A percentile compares a stretch with the other conserved stretches of the same genome.
phyloP scores from a whole-genome alignment of 2,113 vertebrate genomes.

The Caracal caracal region DNA sequence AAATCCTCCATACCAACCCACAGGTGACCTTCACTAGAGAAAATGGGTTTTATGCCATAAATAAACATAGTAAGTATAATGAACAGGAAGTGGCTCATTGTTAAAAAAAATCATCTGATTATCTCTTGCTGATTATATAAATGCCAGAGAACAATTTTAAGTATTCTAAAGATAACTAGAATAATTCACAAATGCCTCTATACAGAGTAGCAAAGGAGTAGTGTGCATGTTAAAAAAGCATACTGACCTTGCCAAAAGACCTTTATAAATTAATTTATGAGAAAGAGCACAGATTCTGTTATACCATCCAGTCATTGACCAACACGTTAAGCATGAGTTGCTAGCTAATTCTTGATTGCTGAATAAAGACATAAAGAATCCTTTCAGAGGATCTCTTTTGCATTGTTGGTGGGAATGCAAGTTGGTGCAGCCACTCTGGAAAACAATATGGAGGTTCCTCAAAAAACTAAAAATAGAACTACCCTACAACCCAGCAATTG shows the following conservation, averaged over 20 bases:
- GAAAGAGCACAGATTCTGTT: background rate
- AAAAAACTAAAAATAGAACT: no score
- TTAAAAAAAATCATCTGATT: slow-evolving; percentile 66
- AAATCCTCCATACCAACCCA: slow-evolving; percentile 62
- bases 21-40: slow-evolving; percentile 66
- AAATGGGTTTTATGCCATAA: slow-evolving; percentile 69
- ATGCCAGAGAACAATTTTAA: slow-evolving; percentile 71
- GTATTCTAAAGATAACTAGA: slow-evolving; percentile 79
- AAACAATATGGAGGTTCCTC: no score
- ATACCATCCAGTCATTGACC: background rate
- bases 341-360: slow-evolving; percentile 24
- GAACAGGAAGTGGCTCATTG: slow-evolving; percentile 70
- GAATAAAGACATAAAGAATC: background rate
- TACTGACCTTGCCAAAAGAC: slow-evolving; percentile 44
- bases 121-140: slow-evolving; percentile 68
- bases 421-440: no score
- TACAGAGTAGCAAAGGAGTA: slow-evolving; percentile 31
- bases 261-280: background rate
- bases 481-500: no score
- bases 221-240: background rate
- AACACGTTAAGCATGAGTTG: background rate
- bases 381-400: background rate
- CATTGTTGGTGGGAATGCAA: no score
- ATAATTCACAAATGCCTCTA: slow-evolving; percentile 71
- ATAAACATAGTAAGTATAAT: slow-evolving; percentile 70